Base-by-base conservation (phyloP, 2,888 invertebrate species). In the Dynastes tityus region DNA sequence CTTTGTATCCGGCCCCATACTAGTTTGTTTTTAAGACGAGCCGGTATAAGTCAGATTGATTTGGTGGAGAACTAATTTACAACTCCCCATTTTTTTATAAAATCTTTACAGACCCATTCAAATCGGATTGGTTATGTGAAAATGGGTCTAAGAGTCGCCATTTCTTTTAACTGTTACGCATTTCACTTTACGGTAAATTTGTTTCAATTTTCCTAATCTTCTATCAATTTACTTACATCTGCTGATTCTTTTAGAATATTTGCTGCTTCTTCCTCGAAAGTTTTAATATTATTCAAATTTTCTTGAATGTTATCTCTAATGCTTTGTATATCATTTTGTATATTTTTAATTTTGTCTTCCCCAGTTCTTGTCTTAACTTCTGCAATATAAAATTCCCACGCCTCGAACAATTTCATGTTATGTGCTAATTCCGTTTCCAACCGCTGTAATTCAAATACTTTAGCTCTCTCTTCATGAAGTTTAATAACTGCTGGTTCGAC, bases 401-500 rank as follows among this genome's bases (percentile, higher is more conserved):
- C 96, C 70, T 93, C 90, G 85, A 92, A 91, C 27, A 97, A 91
- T 83, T 94, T 92, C 32, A 92, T 93, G 75, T 96, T 91, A 85
- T 95, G 95, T 82, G 97, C 96, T 65, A 97, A 89, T 86, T 98
- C 97, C 77, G 97, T 91, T 71, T 94, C 93, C 0, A 95, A 92
- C 85, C 96, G 94, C 88, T 97, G 96, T 86, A 94, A 98, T 88
- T 98, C 97, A 80, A 96, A 90, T 87, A 95, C 98, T 81, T 95
- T 94, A 0, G 93, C 90, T 58, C 97, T 91, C 86, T 99, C 98
- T 80, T 95, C 93, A 82, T 96, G 94, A 75, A 98, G 89, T 87
- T 95, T 96, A 76, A 94, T 92, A 73, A 99, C 89, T 84, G 94
- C 96, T 0, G 99, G 99, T n/a, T 94, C 93, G 76, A 99, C 95